Evolutionary conservation across 1,140 invertebrate genomes (phyloP), one percentile per base, ranked within the genome.

Genomic region (Pemphigus obesinymphae): DNA sequence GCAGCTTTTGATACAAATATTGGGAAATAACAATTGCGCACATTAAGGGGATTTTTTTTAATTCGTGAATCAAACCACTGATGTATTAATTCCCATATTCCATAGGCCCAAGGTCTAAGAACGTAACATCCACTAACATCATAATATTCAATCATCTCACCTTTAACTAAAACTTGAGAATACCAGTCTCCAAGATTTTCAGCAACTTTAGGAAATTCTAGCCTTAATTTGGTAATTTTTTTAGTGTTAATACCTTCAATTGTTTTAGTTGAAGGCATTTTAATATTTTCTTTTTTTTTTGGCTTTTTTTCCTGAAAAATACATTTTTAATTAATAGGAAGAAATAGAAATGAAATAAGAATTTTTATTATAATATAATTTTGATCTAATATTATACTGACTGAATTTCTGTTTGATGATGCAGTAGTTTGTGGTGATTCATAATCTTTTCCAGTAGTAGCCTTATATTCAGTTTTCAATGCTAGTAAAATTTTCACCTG

Each of bases 121-220:
- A 99, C 97, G 86, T 99, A 99, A 88, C 98, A 99, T 0, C 98
- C 98, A 75, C 96, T 98, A 8, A 99, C 96, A 87, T 99, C 97
- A 86, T 99, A 99, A 87, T 99, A 99, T 87, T 99, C 98, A 53
- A 99, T 99, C 92, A 99, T 91, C 89, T 99, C 96, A 82, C 96
- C 93, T 89, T 99, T 99, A 0, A 96, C 98, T 80, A 99, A 96
- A 86, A 92, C 90, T 89, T 99, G 97, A 1, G 96, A 96, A 87
- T 99, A 99, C 98, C 98, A 99, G 83, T 99, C 97, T 0, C 97
- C 90, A 10, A 99, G 88, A 87, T 98, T 96, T 55, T 97, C 96
- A 85, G 93, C 91, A 87, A 99, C 99, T 80, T 90, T 94, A 0
- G 92, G 95, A 1, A 72, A 40, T 87, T 99, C 97, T 37, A 99